Evolutionary conservation across 2,797 vertebrate genomes (phyloP), one percentile per base, ranked within the genome.

Genomic region (Siniperca obscura): DNA sequence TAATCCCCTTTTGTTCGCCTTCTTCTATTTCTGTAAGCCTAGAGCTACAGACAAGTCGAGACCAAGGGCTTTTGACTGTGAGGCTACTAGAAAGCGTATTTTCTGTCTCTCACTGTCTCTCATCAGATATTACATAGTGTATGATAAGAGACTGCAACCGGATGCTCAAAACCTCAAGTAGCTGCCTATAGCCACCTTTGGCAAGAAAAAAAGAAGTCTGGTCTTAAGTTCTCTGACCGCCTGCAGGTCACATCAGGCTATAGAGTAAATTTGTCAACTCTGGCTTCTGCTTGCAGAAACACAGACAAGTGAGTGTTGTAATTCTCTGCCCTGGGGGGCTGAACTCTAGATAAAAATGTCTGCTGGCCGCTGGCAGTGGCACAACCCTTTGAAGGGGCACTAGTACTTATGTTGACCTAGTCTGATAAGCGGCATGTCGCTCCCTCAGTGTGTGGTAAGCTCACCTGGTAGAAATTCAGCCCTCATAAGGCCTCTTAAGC

Each of bases 31-130:
- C 50, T 11, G 21, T 52, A 89, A 87, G 70, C 89, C 93, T 48
- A 25, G 62, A 93, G 93, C 89, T 72, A 79, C 85, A 90, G 88
- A 91, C 94, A 95, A 92, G 95, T 94, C 70, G 56, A 93, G 92
- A 92, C 95, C 56, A 9, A 92, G 82, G 83, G 73, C 44, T 65
- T 87, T 80, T 56, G 38, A 78, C 55, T 48, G 57, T n/a, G 14
- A 66, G 38, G 69, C 84, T 74, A 57, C 34, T 3, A 68, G 60
- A 62, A 79, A 36, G 57, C 21, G 17, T 50, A 48, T 50, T 69
- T 27, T 76, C 27, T 68, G 44, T 87, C 72, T 86, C 89, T 94
- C 75, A 36, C 34, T 76, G 83, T 90, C 86, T 76, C 82, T 84
- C 73, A 69, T 84, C 64, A 85, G 70, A 76, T 75, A 75, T 87